A percentile compares a stretch with the other conserved stretches of the same genome.
Conservation (phyloP, 1,140 invertebrate species). For the Alviniconcha marisindica region DNA sequence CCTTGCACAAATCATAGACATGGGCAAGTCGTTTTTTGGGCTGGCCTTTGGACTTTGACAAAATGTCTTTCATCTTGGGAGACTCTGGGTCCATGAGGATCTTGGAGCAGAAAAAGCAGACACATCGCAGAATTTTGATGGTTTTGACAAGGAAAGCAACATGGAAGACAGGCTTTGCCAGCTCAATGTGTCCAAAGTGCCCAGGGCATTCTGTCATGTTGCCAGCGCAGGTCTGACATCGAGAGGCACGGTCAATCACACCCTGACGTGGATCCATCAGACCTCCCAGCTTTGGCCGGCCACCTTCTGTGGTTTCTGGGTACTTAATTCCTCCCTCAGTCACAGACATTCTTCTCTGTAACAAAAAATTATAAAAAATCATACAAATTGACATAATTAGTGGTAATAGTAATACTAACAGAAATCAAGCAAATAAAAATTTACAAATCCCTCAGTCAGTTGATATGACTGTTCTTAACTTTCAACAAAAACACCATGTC, state of each 20-base stretch:
- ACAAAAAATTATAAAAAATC: too few species aligned
- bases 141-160: constrained; percentile 98
- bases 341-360: constrained; percentile 86
- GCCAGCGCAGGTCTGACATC: constrained; percentile 98
- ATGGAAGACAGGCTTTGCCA: constrained; percentile 99
- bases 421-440: too few species aligned
- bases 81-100: constrained; percentile 88
- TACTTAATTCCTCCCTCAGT: constrained; percentile 98
- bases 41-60: constrained; percentile 98
- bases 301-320: constrained; percentile 98
- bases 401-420: too few species aligned
- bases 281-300: constrained; percentile 96
- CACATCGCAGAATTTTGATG: constrained; percentile 96
- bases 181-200: constrained; percentile 99
- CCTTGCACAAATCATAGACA: constrained; percentile 99
- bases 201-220: constrained; percentile 99
- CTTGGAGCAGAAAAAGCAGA: constrained; percentile 99
- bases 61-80: constrained; percentile 97
- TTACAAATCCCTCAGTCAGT: too few species aligned
- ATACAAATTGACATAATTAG: too few species aligned
- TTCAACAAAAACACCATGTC: too few species aligned
- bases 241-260: constrained; percentile 90
- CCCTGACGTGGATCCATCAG: constrained; percentile 99
- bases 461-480: too few species aligned
- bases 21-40: constrained; percentile 94